phyloP scores from a whole-genome alignment of 2,113 vertebrate species.

The Triplophysa siluroides region DNA sequence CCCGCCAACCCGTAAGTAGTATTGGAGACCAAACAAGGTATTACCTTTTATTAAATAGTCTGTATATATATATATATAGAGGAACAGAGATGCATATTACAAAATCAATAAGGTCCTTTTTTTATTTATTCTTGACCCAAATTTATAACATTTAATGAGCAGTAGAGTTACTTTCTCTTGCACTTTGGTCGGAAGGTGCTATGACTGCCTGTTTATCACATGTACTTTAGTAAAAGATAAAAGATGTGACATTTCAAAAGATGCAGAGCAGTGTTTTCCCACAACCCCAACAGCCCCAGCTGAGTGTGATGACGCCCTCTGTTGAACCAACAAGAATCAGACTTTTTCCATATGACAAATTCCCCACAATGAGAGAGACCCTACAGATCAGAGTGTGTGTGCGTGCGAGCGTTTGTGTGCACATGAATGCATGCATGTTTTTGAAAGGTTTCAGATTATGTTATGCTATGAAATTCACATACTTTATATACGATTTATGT shows the following conservation, averaged over 20 bases:
- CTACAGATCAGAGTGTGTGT: background rate
- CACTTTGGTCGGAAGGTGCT: background rate
- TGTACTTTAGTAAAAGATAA: background rate
- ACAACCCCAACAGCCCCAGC: background rate
- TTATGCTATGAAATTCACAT: too few relatives aligned
- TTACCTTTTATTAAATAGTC: too few relatives aligned
- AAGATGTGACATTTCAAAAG: slow-evolving; percentile 33
- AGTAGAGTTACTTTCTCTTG: background rate
- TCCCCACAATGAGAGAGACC: slow-evolving; percentile 33
- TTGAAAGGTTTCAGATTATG: too few relatives aligned
- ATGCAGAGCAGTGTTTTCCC: slow-evolving; percentile 27
- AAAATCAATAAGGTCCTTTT: background rate
- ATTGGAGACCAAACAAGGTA: too few relatives aligned
- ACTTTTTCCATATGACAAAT: slow-evolving; percentile 35
- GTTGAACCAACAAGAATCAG: slow-evolving; percentile 41
- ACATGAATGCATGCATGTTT: too few relatives aligned
- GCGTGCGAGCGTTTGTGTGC: background rate
- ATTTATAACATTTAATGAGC: too few relatives aligned
- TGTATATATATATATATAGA: too few relatives aligned
- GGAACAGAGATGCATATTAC: background rate
- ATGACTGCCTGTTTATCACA: background rate
- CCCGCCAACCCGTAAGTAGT: too few relatives aligned
- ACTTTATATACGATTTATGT: too few relatives aligned
- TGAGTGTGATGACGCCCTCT: slow-evolving; percentile 20
- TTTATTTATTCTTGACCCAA: background rate